Conservation (phyloP, 2,113 vertebrate genomes). For the Chaetops frenatus region DNA sequence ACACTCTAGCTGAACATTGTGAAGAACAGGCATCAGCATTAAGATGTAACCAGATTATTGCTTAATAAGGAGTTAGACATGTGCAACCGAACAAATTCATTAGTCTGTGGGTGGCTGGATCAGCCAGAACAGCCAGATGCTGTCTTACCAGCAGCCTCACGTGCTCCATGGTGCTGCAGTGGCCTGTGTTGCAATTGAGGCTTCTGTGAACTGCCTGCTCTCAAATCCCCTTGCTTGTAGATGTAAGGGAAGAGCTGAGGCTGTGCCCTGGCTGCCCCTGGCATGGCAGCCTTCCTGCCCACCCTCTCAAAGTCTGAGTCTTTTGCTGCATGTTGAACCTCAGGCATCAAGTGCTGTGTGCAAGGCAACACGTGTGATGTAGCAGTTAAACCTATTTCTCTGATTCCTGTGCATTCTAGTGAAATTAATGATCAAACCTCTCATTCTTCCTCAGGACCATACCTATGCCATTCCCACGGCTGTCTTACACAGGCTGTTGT, state of each 20-base stretch:
- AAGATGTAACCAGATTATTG: neutral
- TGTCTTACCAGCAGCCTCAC: neutral
- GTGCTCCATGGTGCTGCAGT: neutral
- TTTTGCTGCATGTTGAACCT: neutral
- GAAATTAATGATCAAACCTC: neutral
- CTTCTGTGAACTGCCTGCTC: neutral
- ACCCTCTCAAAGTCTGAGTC: neutral
- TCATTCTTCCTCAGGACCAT: neutral
- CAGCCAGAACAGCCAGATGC: neutral
- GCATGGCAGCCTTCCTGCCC: neutral
- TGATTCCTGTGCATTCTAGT: neutral
- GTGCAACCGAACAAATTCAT: neutral
- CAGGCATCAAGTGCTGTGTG: neutral
- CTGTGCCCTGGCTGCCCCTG: neutral
- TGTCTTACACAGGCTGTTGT: accelerated
- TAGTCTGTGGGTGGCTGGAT: neutral
- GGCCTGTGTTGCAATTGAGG: neutral
- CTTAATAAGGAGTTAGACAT: neutral
- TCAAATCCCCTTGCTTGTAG: neutral
- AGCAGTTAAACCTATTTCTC: neutral
- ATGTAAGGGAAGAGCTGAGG: neutral
- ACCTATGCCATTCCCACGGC: accelerated
- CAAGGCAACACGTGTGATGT: neutral
- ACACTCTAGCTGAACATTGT: neutral
- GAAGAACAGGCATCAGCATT: neutral